phyloP scores from a whole-genome alignment of 2,113 vertebrate species.

The Peucedramus taeniatus region DNA sequence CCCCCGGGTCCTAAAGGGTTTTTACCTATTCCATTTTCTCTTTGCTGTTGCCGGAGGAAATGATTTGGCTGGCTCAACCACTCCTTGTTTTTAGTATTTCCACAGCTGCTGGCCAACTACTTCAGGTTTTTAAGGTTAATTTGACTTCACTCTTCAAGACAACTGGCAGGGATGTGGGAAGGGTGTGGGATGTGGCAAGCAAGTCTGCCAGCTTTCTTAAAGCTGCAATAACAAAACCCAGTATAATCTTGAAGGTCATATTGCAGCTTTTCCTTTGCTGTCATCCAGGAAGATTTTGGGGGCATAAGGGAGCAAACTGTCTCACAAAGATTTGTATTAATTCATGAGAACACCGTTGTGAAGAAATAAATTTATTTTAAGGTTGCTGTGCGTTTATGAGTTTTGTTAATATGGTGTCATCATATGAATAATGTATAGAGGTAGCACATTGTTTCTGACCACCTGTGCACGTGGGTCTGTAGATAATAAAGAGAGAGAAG shows the following conservation, averaged over 20 bases:
- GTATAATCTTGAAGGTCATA: background rate
- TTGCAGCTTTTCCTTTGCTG: background rate
- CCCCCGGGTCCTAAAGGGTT: background rate
- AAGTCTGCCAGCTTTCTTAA: conserved; percentile 50
- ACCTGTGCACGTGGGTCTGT: background rate
- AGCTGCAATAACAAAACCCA: conserved; percentile 16
- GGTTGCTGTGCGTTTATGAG: background rate
- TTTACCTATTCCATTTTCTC: background rate
- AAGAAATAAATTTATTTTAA: background rate
- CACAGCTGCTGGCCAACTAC: conserved; percentile 42
- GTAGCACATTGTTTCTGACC: background rate
- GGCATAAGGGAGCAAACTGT: background rate
- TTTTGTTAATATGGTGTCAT: background rate
- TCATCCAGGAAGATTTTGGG: background rate
- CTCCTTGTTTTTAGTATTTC: conserved; percentile 50
- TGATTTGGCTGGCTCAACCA: conserved; percentile 27
- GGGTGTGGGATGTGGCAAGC: conserved; percentile 50
- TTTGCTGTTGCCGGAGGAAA: conserved; percentile 20
- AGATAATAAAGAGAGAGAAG: background rate
- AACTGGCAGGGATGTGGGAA: conserved; percentile 57
- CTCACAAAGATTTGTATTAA: background rate
- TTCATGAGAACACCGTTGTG: background rate
- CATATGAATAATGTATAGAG: background rate
- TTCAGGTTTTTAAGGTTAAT: conserved; percentile 58
- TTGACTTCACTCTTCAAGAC: conserved; percentile 50